Conservation (phyloP, 2,888 invertebrate genomes). For the Diarsia dahlii region DNA sequence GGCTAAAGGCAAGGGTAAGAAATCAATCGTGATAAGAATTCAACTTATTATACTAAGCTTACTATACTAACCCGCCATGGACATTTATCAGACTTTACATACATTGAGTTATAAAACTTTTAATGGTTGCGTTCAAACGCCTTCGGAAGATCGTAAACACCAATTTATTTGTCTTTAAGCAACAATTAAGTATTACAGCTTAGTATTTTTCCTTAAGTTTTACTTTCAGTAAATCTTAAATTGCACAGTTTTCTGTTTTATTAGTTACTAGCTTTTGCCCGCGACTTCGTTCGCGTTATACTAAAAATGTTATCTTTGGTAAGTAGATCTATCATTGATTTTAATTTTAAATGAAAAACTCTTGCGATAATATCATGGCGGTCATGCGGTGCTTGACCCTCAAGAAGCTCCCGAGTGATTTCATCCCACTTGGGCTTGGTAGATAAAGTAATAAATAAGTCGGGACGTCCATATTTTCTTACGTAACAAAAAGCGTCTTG, state of each 20-base stretch:
- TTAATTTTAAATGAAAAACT: too few relatives aligned
- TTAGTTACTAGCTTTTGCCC: too few relatives aligned
- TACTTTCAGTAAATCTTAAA: slow-evolving; percentile 15
- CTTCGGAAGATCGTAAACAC: slow-evolving; percentile 60
- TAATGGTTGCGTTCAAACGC: slow-evolving; percentile 54
- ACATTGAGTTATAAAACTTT: slow-evolving; percentile 49
- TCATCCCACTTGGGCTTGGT: too few relatives aligned
- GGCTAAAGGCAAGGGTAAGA: neutral
- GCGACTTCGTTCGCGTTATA: too few relatives aligned
- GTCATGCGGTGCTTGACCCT: too few relatives aligned
- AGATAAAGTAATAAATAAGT: too few relatives aligned
- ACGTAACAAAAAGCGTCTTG: too few relatives aligned
- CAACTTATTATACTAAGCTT: slow-evolving; percentile 13
- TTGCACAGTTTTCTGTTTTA: neutral
- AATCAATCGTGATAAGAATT: neutral
- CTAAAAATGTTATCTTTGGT: too few relatives aligned
- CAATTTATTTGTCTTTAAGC: slow-evolving; percentile 48
- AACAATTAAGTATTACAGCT: slow-evolving; percentile 24
- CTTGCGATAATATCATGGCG: too few relatives aligned
- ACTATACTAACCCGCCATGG: neutral
- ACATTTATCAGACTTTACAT: slow-evolving; percentile 44
- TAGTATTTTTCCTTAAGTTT: slow-evolving; percentile 22
- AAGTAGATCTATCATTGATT: too few relatives aligned
- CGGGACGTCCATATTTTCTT: too few relatives aligned
- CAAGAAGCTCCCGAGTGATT: too few relatives aligned